Conservation (phyloP, 1,140 invertebrate genomes). For the Anastrepha ludens region DNA sequence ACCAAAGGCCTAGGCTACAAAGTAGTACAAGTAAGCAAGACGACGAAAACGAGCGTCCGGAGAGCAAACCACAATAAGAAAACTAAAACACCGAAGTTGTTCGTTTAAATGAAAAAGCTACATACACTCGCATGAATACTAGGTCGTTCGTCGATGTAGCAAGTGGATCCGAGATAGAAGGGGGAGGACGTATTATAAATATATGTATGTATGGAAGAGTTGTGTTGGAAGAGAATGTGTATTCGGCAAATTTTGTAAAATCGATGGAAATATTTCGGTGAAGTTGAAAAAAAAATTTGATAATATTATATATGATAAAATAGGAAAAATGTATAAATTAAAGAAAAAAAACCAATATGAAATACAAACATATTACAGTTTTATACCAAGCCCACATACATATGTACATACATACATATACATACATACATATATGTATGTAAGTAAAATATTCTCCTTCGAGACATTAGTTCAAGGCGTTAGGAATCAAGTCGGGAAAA, state of each 20-base stretch:
- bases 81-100: constrained; percentile 9
- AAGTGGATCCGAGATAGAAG: background rate
- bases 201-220: background rate
- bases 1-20: background rate
- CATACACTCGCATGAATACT: background rate
- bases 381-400: no score
- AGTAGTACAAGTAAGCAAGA: background rate
- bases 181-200: background rate
- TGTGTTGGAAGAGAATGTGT: background rate
- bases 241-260: constrained; percentile 37
- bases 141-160: background rate
- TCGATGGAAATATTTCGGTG: background rate
- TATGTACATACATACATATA: no score
- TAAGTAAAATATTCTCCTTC: no score
- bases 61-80: background rate
- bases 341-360: background rate
- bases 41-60: background rate
- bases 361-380: background rate
- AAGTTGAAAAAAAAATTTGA: background rate
- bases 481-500: no score
- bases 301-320: background rate
- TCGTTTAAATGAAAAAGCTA: background rate
- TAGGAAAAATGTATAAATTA: background rate
- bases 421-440: no score
- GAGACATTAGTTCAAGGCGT: no score